Evolutionary conservation across 2,888 invertebrate genomes (phyloP), one percentile per base, ranked within the genome.

Genomic region (Drosophila gaucha): DNA sequence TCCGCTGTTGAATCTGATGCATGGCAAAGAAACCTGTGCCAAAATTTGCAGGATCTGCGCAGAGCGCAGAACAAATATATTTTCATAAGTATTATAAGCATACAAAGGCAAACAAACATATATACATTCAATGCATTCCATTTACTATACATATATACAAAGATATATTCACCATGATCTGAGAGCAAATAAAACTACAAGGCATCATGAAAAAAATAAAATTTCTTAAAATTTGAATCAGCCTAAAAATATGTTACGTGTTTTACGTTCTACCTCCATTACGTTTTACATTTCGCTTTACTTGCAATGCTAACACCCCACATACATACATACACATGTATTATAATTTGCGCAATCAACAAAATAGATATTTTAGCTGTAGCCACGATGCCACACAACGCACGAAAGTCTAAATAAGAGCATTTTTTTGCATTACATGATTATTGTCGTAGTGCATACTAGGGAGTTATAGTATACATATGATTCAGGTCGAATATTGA

Each of bases 181-280:
- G 47, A 57, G 46, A 51, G 44, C 58, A 41, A 72, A 64, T 72
- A 72, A 72, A 72, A 43, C n/a, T 38, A 36, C 16, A 38, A 57
- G 44, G 55, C 39, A 12, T 26, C 18, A 38, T 16, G 4, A 16
- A n/a, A n/a, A 33, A 8, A 3, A 2, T 5, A 31, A 6, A n/a
- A 5, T 28, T 33, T 28, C 24, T 24, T 6, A n/a, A 33, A n/a
- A 33, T 26, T 39, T 6, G 14, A 9, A 6, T 16, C 20, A 36
- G 35, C 55, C 50, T 8, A 12, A 31, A 35, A 16, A 24, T 46
- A 46, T 67, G 50, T 50, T 9, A 2, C 20, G 6, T 1, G 26
- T 10, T 16, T 33, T 24, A 9, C n/a, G n/a, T n/a, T n/a, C n/a
- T n/a, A n/a, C 5, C 6, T 16, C 5, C 10, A 0, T 10, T 51